phyloP scores from a whole-genome alignment of 30 jellyfish, hydroid and myxozoan species.

The Nemopilema nomurai region DNA sequence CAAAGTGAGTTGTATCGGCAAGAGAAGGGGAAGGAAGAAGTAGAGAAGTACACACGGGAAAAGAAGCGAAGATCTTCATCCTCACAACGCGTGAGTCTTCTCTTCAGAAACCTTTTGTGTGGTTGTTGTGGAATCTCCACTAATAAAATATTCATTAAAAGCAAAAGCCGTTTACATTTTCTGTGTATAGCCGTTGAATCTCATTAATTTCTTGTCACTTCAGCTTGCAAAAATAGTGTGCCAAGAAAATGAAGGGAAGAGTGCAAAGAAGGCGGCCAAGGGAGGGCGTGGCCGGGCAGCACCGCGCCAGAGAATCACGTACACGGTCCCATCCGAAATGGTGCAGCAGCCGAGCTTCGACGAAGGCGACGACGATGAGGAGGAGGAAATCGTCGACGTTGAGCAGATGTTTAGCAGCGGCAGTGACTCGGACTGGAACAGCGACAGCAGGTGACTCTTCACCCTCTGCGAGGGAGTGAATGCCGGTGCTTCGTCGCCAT shows the following conservation, averaged over 20 bases:
- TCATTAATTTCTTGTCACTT: not conserved
- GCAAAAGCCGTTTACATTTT: too few relatives aligned
- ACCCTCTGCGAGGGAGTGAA: not conserved
- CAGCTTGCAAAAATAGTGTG: constrained; percentile 22
- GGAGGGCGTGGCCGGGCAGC: constrained; percentile 78
- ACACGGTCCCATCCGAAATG: constrained; percentile 70
- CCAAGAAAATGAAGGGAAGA: constrained; percentile 37
- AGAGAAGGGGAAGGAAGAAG: constrained; percentile 79
- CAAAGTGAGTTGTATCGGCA: constrained; percentile 61
- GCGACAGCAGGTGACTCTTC: constrained; percentile 68
- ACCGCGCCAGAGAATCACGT: constrained; percentile 58
- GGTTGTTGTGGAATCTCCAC: too few relatives aligned
- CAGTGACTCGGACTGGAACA: constrained; percentile 70
- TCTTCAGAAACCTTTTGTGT: not conserved
- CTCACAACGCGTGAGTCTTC: constrained; percentile 56
- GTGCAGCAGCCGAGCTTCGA: constrained; percentile 27
- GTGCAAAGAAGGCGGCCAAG: constrained; percentile 52
- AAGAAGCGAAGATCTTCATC: constrained; percentile 75
- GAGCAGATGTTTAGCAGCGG: constrained; percentile 55
- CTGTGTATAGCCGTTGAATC: too few relatives aligned
- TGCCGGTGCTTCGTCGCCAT: not conserved
- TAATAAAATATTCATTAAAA: too few relatives aligned
- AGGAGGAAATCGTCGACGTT: constrained; percentile 39
- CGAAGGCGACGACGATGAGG: constrained; percentile 63
- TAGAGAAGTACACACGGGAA: constrained; percentile 71